A percentile compares a stretch with the other conserved stretches of the same genome.
phyloP scores from a whole-genome alignment of 2,797 vertebrate genomes.

The Zalophus californianus region DNA sequence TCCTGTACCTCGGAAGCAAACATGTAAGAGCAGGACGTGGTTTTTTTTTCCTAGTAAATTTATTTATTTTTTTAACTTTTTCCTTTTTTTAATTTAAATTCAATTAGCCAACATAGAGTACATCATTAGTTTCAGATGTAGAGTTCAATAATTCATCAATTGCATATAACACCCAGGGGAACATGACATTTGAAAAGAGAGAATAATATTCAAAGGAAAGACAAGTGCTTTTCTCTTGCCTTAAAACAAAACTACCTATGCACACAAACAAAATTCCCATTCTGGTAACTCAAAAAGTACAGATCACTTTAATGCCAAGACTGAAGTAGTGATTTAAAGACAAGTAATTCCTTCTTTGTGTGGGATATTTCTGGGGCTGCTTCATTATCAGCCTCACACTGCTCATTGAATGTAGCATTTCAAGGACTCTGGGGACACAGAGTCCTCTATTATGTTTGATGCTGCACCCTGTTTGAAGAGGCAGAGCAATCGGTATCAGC shows the following conservation, averaged over 20 bases:
- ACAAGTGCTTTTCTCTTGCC: not conserved
- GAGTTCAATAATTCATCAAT: not conserved
- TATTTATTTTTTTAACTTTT: not conserved
- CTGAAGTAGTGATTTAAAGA: not conserved
- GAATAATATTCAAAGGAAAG: not conserved
- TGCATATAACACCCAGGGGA: constrained; percentile 77
- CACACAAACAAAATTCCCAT: not conserved
- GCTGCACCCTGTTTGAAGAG: not conserved
- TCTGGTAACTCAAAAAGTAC: not conserved
- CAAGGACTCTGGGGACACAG: not conserved
- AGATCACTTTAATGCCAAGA: not conserved
- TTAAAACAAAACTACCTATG: not conserved
- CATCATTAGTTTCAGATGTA: not conserved
- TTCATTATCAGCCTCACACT: not conserved
- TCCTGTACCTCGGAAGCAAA: constrained; percentile 96
- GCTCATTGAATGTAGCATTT: not conserved
- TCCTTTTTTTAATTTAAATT: not conserved
- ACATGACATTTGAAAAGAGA: not conserved
- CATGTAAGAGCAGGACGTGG: constrained; percentile 88
- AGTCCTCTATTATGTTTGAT: not conserved
- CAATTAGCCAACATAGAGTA: not conserved
- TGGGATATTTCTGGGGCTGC: not conserved
- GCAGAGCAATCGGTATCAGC: not conserved
- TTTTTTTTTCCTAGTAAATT: not conserved
- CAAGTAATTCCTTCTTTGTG: not conserved